Base-by-base conservation (phyloP, 2,113 vertebrate genomes). In the Neodontobutis hainanensis region DNA sequence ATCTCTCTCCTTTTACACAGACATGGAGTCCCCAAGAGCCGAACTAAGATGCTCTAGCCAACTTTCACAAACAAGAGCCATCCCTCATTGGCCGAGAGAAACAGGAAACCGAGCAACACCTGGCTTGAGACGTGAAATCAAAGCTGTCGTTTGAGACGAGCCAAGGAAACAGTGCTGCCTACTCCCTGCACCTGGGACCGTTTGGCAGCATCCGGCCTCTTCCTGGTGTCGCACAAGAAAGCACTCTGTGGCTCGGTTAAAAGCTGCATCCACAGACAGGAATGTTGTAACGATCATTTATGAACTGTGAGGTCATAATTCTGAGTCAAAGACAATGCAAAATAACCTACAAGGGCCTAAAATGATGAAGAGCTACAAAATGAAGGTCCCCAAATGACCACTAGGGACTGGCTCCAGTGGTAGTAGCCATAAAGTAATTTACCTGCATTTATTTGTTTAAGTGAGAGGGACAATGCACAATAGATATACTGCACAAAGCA, bases 151-250 rank as follows among this genome's bases (percentile, higher is more conserved):
- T 35, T 88, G 80, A 87, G 78, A 84, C 32, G 78, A 81, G 85
- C 83, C 81, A 80, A 78, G 60, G 70, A 69, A 27, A 5, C n/a
- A 9, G 12, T 8, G 27, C 2, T 44, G 36, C 44, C 73, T 76
- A 81, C 87, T 85, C 85, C 81, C 85, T 81, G 85, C 90, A 89
- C 85, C 89, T 91, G 89, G 51, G 78, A 79, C 61, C 46, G 44
- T 19, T 80, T 84, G 87, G 85, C 87, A 85, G 61, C 70, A 19
- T 47, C 44, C 12, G 65, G 60, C 27, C 34, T 38, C 34, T 46
- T 75, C 63, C 71, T 60, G 61, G 68, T 69, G 71, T 61, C 44
- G 27, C 61, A 68, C 68, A 83, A 86, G 82, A 83, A 79, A 73
- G 77, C 56, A 2, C 62, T 75, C 73, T 71, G 71, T 77, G 71